Evolutionary conservation across 2,113 vertebrate species (phyloP).

Genomic region (Peromyscus polionotus): DNA sequence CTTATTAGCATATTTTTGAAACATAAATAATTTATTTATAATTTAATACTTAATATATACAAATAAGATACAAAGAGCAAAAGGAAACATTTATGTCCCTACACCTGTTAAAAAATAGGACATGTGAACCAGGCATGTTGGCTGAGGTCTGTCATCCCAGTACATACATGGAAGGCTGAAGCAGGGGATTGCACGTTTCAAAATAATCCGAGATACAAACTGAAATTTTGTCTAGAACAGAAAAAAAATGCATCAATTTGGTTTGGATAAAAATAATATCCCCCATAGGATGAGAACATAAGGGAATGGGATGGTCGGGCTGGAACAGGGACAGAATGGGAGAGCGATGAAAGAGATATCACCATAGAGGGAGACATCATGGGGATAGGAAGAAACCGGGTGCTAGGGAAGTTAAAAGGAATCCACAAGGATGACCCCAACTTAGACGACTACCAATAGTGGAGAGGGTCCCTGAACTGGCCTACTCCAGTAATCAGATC

Average conservation of each 20-base stretch:
- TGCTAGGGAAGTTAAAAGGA: too few species aligned
- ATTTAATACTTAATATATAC: not conserved
- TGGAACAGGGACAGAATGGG: too few species aligned
- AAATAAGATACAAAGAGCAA: not conserved
- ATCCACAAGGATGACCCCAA: too few species aligned
- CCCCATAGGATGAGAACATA: not conserved
- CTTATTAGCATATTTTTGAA: not conserved
- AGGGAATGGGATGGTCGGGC: too few species aligned
- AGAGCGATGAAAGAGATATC: too few species aligned
- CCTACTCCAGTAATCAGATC: too few species aligned
- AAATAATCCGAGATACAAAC: too few species aligned
- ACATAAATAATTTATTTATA: not conserved
- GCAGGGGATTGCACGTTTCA: not conserved
- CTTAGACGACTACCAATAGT: too few species aligned
- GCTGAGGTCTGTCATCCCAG: not conserved
- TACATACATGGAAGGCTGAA: too few species aligned
- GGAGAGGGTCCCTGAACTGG: too few species aligned
- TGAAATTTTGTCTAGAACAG: not conserved
- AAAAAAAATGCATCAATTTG: not conserved
- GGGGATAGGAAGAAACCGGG: too few species aligned
- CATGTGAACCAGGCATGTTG: not conserved
- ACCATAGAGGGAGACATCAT: too few species aligned
- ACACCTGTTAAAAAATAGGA: not conserved
- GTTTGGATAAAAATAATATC: not conserved
- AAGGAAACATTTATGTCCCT: not conserved